Evolutionary conservation across 2,797 vertebrate species (phyloP).

Genomic region (Crenuchus spilurus): DNA sequence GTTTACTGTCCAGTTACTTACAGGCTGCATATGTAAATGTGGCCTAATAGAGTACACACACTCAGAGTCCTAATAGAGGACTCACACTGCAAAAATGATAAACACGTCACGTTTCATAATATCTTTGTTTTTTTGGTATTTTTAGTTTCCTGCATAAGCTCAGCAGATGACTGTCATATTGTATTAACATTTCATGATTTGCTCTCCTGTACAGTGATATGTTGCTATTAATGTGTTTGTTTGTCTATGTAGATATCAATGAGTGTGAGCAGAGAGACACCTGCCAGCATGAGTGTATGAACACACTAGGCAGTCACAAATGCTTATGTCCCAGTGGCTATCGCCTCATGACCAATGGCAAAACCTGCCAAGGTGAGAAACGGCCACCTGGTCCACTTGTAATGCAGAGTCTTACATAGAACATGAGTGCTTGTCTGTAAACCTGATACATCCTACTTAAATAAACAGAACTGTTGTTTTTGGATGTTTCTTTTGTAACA

Average conservation of each 20-base stretch:
- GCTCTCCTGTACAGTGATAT: no score
- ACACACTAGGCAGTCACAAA: slow-evolving; percentile 89
- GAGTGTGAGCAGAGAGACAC: slow-evolving; percentile 89
- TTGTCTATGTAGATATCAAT: slow-evolving; percentile 83
- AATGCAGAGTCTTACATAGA: no score
- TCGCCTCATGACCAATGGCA: slow-evolving; percentile 88
- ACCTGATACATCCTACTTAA: no score
- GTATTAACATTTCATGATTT: no score
- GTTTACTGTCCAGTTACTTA: background rate
- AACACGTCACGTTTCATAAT: no score
- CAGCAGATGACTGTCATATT: no score
- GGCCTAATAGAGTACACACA: background rate
- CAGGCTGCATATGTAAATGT: background rate
- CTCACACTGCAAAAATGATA: no score
- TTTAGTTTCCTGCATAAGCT: no score
- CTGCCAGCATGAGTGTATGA: slow-evolving; percentile 95
- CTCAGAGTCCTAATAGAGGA: no score
- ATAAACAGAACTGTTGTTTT: background rate
- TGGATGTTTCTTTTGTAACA: background rate
- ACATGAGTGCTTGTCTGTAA: no score
- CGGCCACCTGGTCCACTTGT: background rate
- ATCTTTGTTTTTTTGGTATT: no score
- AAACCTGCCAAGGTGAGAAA: slow-evolving; percentile 91
- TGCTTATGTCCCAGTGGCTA: slow-evolving; percentile 92
- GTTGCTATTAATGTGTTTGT: background rate